Percentiles rank a stretch among this genome's conserved stretches.
Evolutionary conservation across 2,797 vertebrate genomes (phyloP).

Genomic region (Nyctibius grandis): DNA sequence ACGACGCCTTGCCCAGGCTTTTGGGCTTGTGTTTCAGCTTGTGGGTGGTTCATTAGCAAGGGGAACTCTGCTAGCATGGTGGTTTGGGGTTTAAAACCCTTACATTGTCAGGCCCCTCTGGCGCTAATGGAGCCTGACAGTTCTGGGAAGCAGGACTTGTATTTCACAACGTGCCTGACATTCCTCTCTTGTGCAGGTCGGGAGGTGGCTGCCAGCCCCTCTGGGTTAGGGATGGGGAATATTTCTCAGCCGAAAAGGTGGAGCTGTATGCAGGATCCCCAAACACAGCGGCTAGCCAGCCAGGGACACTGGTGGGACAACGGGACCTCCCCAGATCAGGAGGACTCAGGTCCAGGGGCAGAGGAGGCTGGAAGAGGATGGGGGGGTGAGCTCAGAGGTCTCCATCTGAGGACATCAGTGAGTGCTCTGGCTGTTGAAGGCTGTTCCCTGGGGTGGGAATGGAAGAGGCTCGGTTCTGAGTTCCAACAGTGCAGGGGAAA

Average conservation of each 20-base stretch:
- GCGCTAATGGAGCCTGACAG: not conserved
- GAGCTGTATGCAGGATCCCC: not conserved
- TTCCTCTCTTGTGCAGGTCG: not conserved
- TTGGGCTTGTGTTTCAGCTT: not conserved
- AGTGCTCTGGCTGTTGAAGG: not conserved
- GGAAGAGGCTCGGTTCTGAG: not conserved
- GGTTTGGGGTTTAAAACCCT: conserved; percentile 1
- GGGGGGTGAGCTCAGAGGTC: not conserved
- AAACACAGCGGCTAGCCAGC: not conserved
- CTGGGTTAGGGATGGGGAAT: not conserved
- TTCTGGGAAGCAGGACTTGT: conserved; percentile 22
- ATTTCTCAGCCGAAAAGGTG: not conserved
- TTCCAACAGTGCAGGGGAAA: not conserved
- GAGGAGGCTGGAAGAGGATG: not conserved
- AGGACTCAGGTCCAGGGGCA: not conserved
- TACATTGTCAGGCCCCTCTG: not conserved
- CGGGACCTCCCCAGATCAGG: not conserved
- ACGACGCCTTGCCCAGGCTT: accelerated
- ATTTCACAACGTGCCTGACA: not conserved
- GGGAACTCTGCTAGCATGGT: not conserved
- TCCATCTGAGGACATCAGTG: not conserved
- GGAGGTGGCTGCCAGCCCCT: not conserved
- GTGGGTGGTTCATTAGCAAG: not conserved
- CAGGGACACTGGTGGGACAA: accelerated
- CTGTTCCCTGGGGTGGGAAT: not conserved